phyloP scores from a whole-genome alignment of 2,113 vertebrate species.

The Semicossyphus pulcher region DNA sequence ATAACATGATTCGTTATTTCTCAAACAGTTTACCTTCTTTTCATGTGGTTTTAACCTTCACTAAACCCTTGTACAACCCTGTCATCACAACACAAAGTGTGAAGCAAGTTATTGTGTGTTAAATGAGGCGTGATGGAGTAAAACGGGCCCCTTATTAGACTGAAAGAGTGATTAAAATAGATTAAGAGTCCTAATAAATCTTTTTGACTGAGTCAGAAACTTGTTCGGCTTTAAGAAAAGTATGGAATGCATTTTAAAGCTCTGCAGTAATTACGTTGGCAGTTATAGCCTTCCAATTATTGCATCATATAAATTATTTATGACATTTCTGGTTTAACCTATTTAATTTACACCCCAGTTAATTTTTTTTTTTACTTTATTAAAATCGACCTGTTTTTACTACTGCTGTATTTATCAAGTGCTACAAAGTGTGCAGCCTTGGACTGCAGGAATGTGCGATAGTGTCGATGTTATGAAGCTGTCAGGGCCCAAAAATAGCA shows the following conservation, averaged over 20 bases:
- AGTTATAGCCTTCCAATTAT: no score
- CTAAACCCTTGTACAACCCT: not conserved
- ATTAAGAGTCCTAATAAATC: not conserved
- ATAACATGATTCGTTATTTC: not conserved
- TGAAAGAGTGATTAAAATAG: not conserved
- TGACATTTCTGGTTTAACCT: no score
- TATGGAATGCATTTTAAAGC: not conserved
- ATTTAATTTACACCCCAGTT: no score
- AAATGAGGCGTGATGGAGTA: not conserved
- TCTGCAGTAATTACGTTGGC: no score
- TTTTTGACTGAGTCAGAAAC: not conserved
- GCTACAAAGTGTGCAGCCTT: slow-evolving; percentile 41
- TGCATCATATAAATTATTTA: no score
- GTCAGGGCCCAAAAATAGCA: slow-evolving; percentile 66
- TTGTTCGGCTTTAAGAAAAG: not conserved
- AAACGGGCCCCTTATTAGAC: not conserved
- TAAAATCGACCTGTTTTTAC: not conserved
- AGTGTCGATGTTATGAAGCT: slow-evolving; percentile 51
- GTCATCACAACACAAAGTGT: not conserved
- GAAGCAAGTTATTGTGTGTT: not conserved
- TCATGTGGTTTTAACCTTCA: not conserved
- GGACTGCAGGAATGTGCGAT: slow-evolving; percentile 54
- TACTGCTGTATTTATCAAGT: slow-evolving; percentile 14
- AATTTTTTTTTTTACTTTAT: no score
- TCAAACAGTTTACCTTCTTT: not conserved